Conservation (phyloP, 2,113 vertebrate genomes). For the Prunella himalayana region DNA sequence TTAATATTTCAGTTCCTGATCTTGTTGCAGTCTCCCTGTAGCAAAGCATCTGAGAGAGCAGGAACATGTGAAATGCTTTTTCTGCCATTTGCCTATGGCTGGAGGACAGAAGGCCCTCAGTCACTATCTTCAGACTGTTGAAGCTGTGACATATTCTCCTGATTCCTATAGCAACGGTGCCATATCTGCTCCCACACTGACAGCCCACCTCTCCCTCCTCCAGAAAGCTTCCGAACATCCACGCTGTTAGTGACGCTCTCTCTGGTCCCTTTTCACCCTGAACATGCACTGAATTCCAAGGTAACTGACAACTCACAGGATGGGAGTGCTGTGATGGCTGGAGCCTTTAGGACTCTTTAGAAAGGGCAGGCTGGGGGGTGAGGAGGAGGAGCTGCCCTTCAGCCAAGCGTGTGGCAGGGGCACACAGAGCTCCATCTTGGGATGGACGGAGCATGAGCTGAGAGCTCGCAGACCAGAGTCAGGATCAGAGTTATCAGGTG, state of each 20-base stretch:
- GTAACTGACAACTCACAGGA: not conserved
- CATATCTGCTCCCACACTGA: not conserved
- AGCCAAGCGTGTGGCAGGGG: not conserved
- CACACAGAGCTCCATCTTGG: not conserved
- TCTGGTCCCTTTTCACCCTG: not conserved
- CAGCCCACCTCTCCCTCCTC: not conserved
- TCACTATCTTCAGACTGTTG: not conserved
- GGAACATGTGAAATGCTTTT: not conserved
- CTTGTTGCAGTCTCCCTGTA: not conserved
- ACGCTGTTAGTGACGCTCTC: fast-evolving
- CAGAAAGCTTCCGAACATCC: not conserved
- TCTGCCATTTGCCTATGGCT: not conserved
- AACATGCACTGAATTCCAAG: not conserved
- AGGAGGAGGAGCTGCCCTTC: not conserved
- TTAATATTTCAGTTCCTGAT: not conserved
- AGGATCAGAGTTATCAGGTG: not conserved
- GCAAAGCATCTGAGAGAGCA: not conserved
- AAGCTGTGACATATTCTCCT: not conserved
- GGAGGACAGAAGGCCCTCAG: not conserved
- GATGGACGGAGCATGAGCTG: not conserved
- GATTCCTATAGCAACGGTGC: not conserved
- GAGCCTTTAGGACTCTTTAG: not conserved
- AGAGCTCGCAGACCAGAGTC: not conserved
- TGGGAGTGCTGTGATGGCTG: not conserved
- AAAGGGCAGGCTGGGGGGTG: not conserved